Percentiles rank a stretch among this genome's conserved stretches.
Conservation (phyloP, 2,113 vertebrate genomes). For the Zapornia atra region DNA sequence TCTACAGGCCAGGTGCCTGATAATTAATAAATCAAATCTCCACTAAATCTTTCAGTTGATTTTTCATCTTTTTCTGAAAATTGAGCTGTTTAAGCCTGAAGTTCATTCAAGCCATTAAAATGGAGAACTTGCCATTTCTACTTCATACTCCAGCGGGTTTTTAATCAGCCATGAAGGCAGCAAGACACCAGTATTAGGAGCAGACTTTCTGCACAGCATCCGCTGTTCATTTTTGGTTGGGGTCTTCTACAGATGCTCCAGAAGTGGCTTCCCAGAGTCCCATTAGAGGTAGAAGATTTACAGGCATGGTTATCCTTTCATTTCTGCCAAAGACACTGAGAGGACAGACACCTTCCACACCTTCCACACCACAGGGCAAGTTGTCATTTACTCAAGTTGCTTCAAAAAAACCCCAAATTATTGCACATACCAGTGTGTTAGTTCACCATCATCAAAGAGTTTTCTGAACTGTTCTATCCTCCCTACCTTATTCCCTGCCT, state of each 20-base stretch:
- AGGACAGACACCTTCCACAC: neutral
- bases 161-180: neutral
- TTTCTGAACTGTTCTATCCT: neutral
- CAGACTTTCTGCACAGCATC: neutral
- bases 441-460: neutral
- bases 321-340: rapidly evolving
- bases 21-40: conserved; percentile 25
- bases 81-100: neutral
- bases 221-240: neutral
- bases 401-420: neutral
- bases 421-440: rapidly evolving
- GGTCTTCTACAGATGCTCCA: neutral
- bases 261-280: neutral
- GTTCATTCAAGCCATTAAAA: neutral
- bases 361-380: neutral
- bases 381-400: neutral
- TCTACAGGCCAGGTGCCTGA: neutral
- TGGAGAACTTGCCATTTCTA: neutral
- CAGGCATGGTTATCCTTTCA: neutral
- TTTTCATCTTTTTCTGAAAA: conserved; percentile 17
- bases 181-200: neutral
- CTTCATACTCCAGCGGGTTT: neutral
- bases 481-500: neutral
- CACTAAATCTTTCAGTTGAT: neutral
- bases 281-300: neutral